phyloP scores from a whole-genome alignment of 2,888 invertebrate species.

The Siphlonurus alternatus region DNA sequence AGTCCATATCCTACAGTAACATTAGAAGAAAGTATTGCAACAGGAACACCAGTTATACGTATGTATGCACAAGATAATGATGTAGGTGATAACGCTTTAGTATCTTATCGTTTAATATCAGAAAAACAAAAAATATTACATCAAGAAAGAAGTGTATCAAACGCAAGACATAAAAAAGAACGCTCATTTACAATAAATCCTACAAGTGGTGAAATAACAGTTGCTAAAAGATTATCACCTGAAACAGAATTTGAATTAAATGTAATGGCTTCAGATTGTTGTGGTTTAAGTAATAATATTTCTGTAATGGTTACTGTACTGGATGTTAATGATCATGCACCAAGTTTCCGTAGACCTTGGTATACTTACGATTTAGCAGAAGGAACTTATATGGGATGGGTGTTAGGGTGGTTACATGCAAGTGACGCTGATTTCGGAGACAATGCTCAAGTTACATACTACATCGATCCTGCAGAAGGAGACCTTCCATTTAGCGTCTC shows the following conservation, averaged over 20 bases:
- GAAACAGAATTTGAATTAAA: slow-evolving; percentile 60
- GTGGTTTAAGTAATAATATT: slow-evolving; percentile 51
- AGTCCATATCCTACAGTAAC: slow-evolving; percentile 41
- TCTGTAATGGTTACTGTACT: slow-evolving; percentile 52
- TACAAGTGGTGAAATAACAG: slow-evolving; percentile 53
- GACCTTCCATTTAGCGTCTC: slow-evolving; percentile 52
- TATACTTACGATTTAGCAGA: slow-evolving; percentile 70
- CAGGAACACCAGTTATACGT: slow-evolving; percentile 50
- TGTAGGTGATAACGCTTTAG: slow-evolving; percentile 46
- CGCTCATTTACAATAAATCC: slow-evolving; percentile 56
- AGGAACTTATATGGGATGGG: slow-evolving; percentile 50
- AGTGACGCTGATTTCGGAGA: slow-evolving; percentile 62
- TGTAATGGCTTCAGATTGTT: slow-evolving; percentile 58
- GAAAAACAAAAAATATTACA: neutral
- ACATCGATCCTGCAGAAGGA: slow-evolving; percentile 18
- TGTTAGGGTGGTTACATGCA: slow-evolving; percentile 60
- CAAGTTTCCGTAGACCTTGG: slow-evolving; percentile 64
- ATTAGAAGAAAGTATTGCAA: slow-evolving; percentile 51
- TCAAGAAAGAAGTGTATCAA: neutral
- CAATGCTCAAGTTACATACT: slow-evolving; percentile 62
- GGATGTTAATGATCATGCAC: slow-evolving; percentile 71
- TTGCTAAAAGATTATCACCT: slow-evolving; percentile 47
- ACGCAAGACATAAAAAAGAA: neutral
- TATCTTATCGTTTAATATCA: slow-evolving; percentile 51
- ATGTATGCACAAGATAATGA: slow-evolving; percentile 57